Evolutionary conservation across 2,888 invertebrate genomes (phyloP).

Genomic region (Acronicta alni): DNA sequence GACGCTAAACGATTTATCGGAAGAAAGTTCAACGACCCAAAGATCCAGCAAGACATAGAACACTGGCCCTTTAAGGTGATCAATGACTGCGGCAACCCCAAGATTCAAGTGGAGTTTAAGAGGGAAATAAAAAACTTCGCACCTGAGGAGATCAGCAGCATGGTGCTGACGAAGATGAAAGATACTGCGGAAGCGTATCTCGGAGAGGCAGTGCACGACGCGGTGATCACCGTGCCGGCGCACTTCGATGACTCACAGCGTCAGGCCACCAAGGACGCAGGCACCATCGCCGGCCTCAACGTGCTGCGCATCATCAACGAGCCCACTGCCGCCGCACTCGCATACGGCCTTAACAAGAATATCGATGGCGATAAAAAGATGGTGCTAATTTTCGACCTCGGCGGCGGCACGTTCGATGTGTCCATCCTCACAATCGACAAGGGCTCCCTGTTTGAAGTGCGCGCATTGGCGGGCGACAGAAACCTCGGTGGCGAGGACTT

Average conservation of each 20-base stretch:
- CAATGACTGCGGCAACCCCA: conserved; percentile 91
- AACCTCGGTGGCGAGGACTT: conserved; percentile 94
- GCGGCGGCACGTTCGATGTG: conserved; percentile 97
- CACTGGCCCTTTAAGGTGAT: conserved; percentile 95
- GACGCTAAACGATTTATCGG: conserved; percentile 95
- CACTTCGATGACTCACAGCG: conserved; percentile 94
- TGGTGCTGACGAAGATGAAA: conserved; percentile 95
- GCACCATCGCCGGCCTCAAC: conserved; percentile 95
- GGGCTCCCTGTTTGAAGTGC: conserved; percentile 94
- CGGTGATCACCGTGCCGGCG: conserved; percentile 95
- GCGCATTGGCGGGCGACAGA: conserved; percentile 94
- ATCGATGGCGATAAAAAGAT: conserved; percentile 93
- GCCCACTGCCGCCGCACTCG: conserved; percentile 95
- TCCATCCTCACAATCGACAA: conserved; percentile 97
- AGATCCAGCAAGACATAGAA: conserved; percentile 94
- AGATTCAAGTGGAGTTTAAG: conserved; percentile 91
- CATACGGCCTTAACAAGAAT: conserved; percentile 94
- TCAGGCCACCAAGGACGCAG: conserved; percentile 96
- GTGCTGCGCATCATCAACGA: conserved; percentile 97
- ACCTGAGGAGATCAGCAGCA: conserved; percentile 92
- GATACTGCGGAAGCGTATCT: conserved; percentile 93
- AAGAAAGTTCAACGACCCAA: conserved; percentile 91
- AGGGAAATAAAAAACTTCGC: conserved; percentile 91
- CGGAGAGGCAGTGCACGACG: conserved; percentile 91
- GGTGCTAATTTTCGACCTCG: conserved; percentile 93